Evolutionary conservation across 2,113 vertebrate species (phyloP), one percentile per base, ranked within the genome.

Genomic region (Guaruba guarouba): DNA sequence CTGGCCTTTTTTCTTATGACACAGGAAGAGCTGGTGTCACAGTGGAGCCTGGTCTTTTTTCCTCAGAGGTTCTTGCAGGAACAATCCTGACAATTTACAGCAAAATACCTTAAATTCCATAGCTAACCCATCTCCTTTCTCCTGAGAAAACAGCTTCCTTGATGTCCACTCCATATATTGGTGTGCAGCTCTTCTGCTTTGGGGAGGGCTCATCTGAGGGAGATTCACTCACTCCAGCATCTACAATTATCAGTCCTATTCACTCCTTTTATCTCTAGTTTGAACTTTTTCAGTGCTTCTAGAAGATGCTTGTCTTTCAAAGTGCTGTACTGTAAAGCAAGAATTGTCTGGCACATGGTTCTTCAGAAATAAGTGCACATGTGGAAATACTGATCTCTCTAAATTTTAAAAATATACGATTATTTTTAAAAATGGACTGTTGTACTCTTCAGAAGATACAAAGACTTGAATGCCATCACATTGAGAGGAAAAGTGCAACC

Each of bases 11-110:
- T 86, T 39, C 16, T 82, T 5, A 29, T 52, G 43, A 19, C 24
- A 22, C 4, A 13, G 29, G 52, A 76, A 61, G 24, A 91, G n/a
- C 0, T 0, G 1, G 3, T 57, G 12, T 80, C 39, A 43, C 20
- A 54, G 39, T 24, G 27, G 35, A 59, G 13, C 66, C 49, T 66
- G 31, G 5, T 77, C 6, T 71, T 57, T 74, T 81, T 68, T 51
- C 28, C 16, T 61, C 27, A 15, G 48, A 55, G 16, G 8, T 73
- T 7, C 23, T 54, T 93, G 27, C 41, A 64, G 17, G 52, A 85
- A 13, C 41, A 91, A 9, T 73, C 43, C 28, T 76, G 66, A 82
- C 18, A 23, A 19, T 64, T 46, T 52, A 51, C 20, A 88, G 44
- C 29, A 85, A 81, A 85, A 24, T 5, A 54, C 11, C 44, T 28